Percentiles rank a stretch among this genome's conserved stretches.
Conservation (phyloP, 2,888 invertebrate species). For the Bellardia bayeri region DNA sequence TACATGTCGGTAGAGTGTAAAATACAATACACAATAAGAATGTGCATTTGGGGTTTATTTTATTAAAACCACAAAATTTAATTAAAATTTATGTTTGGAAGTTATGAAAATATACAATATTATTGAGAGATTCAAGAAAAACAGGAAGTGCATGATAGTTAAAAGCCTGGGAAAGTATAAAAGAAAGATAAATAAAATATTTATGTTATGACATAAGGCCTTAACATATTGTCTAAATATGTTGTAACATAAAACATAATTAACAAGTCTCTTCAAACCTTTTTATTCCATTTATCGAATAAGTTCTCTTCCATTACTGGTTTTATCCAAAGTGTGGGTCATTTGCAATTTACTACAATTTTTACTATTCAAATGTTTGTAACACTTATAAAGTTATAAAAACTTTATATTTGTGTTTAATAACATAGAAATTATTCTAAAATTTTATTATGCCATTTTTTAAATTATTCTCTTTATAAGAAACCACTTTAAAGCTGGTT, state of each 20-base stretch:
- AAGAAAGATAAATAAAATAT: no score
- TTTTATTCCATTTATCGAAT: no score
- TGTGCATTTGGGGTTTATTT: conserved; percentile 12
- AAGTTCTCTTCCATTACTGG: neutral
- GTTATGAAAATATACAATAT: neutral
- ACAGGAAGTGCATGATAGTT: conserved; percentile 7
- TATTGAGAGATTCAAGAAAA: neutral
- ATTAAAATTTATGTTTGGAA: conserved; percentile 50
- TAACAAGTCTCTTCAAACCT: no score
- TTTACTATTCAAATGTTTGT: neutral
- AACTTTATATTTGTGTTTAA: conserved; percentile 25
- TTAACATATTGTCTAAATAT: no score
- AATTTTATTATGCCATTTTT: conserved; percentile 28
- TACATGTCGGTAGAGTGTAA: conserved; percentile 2
- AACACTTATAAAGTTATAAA: conserved; percentile 38
- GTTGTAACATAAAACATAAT: no score
- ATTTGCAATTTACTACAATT: neutral
- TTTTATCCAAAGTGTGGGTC: neutral
- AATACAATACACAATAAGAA: neutral
- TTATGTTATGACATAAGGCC: no score
- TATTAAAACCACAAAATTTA: conserved; percentile 70
- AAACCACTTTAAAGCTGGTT: neutral
- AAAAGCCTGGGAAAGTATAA: conserved; percentile 35
- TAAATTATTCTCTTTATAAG: neutral
- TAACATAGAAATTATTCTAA: conserved; percentile 68